These are phyloP conservation scores for Timema cristinae DNA, from an alignment of 2,888 invertebrate genomes.

Conservation along the genomic window DNA sequence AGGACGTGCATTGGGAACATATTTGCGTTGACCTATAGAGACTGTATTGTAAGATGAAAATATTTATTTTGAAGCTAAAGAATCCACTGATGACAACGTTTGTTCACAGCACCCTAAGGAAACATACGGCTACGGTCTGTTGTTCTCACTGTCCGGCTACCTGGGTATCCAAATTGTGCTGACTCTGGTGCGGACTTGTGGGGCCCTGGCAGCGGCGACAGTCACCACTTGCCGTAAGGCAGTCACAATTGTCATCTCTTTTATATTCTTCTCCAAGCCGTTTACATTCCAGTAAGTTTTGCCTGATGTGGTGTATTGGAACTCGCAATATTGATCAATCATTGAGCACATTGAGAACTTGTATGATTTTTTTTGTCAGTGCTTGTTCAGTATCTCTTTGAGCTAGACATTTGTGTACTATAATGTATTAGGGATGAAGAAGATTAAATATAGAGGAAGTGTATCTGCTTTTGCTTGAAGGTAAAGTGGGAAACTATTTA, in stretches of 20 bases:
- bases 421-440: too few relatives aligned
- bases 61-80: too few relatives aligned
- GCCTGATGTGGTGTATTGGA: neutral
- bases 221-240: constrained; percentile 90
- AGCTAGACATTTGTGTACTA: neutral
- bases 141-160: constrained; percentile 88
- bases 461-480: too few relatives aligned
- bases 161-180: constrained; percentile 91
- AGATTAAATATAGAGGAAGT: too few relatives aligned
- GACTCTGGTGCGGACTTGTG: constrained; percentile 80
- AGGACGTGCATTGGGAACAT: too few relatives aligned
- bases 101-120: constrained; percentile 60
- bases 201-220: constrained; percentile 90
- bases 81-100: constrained; percentile 7
- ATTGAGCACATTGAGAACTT: constrained; percentile 7
- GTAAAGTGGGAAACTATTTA: too few relatives aligned
- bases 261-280: constrained; percentile 90
- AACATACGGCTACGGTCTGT: constrained; percentile 79
- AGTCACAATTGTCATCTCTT: constrained; percentile 87
- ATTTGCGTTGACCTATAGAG: too few relatives aligned
- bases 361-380: constrained; percentile 12
- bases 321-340: neutral
- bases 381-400: neutral
- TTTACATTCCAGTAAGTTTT: constrained; percentile 82
- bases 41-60: too few relatives aligned